phyloP scores from a whole-genome alignment of 2,113 vertebrate genomes.

The Lota lota region DNA sequence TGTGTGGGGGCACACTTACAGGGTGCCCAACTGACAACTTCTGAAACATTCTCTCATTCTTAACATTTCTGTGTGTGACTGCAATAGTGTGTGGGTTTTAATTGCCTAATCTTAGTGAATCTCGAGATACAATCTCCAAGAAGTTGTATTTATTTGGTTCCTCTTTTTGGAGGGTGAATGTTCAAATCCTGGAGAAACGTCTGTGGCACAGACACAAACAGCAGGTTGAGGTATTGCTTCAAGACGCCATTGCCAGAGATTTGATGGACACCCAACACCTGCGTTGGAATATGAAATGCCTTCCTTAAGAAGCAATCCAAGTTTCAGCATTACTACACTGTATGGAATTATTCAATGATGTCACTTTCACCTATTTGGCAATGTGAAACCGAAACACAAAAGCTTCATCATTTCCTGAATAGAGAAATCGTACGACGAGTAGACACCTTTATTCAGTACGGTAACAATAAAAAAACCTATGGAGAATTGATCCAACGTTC shows the following conservation, averaged over 20 bases:
- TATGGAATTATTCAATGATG: no score
- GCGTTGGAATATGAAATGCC: no score
- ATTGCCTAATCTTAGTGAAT: constrained; percentile 57
- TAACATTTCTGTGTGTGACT: not conserved
- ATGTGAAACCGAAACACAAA: no score
- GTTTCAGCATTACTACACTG: no score
- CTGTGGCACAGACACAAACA: constrained; percentile 53
- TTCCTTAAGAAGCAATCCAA: no score
- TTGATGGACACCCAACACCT: not conserved
- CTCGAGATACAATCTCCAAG: constrained; percentile 9
- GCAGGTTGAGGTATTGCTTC: constrained; percentile 46
- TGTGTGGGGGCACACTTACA: constrained; percentile 3
- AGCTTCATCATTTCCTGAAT: no score
- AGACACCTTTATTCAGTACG: no score
- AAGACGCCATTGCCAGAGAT: constrained; percentile 42
- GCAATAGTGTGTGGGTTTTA: constrained; percentile 50
- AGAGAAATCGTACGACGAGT: no score
- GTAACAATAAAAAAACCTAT: no score
- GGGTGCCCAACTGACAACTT: not conserved
- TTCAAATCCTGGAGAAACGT: constrained; percentile 64
- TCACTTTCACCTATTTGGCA: no score
- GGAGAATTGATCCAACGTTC: no score
- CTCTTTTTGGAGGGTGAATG: constrained; percentile 53
- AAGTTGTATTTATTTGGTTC: constrained; percentile 14
- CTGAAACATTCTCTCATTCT: not conserved